Evolutionary conservation across 2,797 vertebrate species (phyloP).

Genomic region (Ctenochaetus hawaiiensis): DNA sequence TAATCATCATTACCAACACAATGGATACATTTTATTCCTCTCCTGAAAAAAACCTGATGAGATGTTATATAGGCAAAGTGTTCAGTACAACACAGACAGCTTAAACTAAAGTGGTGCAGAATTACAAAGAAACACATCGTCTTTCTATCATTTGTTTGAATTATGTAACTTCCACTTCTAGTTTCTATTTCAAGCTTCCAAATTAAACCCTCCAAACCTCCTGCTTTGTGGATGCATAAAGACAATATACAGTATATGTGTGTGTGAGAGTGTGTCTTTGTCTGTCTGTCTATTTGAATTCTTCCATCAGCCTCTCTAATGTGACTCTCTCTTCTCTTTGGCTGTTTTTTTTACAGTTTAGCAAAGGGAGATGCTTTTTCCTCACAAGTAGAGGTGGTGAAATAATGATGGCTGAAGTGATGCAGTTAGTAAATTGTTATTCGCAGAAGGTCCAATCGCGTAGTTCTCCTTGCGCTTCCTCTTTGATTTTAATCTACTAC

Average conservation of each 20-base stretch:
- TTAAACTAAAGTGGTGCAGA: constrained; percentile 10
- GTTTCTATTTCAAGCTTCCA: constrained; percentile 19
- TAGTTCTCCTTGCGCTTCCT: constrained; percentile 68
- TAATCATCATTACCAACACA: constrained; percentile 30
- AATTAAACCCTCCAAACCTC: constrained; percentile 26
- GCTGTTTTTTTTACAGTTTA: constrained; percentile 5
- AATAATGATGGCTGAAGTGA: constrained; percentile 42
- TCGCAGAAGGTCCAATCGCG: constrained; percentile 50
- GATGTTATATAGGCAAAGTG: neutral
- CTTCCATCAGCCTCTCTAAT: constrained; percentile 57
- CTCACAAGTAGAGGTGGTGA: constrained; percentile 22
- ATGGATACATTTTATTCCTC: constrained; percentile 27
- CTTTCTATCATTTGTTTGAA: constrained; percentile 3
- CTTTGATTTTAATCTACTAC: constrained; percentile 57
- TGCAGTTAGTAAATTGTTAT: constrained; percentile 58
- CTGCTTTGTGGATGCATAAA: constrained; percentile 53
- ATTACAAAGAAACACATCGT: neutral
- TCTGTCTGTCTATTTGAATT: constrained; percentile 46
- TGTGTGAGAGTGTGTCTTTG: constrained; percentile 20
- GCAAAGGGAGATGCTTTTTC: constrained; percentile 2
- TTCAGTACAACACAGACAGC: constrained; percentile 9
- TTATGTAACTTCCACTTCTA: constrained; percentile 1
- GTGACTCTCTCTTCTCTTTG: constrained; percentile 46
- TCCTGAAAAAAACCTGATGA: neutral
- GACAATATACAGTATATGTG: constrained; percentile 18